Conservation (phyloP, 2,888 invertebrate genomes). For the Brassicogethes aeneus region DNA sequence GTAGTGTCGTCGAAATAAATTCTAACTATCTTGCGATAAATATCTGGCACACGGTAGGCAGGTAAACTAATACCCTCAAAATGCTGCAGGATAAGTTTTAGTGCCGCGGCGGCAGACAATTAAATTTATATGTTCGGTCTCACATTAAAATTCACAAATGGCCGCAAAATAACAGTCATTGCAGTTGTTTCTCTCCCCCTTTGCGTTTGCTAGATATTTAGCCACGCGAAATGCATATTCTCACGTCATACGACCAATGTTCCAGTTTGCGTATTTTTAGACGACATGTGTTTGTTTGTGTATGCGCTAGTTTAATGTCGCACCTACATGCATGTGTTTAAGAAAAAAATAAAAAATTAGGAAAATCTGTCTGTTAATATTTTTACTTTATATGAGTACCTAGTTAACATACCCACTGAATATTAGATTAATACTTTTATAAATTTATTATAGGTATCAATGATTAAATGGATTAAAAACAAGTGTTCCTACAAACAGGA, state of each 20-base stretch:
- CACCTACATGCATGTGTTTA: too few species aligned
- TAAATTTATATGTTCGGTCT: constrained; percentile 17
- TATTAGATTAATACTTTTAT: too few species aligned
- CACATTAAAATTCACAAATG: constrained; percentile 17
- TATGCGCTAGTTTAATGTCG: constrained; percentile 2
- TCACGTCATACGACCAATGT: constrained; percentile 15
- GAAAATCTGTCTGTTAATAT: too few species aligned
- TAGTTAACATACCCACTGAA: too few species aligned
- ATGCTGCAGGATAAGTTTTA: not conserved
- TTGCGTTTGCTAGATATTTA: constrained; percentile 7
- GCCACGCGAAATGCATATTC: constrained; percentile 22
- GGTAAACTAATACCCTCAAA: constrained; percentile 1
- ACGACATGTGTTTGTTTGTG: not conserved
- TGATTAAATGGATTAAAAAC: too few species aligned
- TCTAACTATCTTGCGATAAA: not conserved
- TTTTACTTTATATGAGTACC: too few species aligned
- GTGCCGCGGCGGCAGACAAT: constrained; percentile 11
- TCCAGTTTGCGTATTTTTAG: not conserved
- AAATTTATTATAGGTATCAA: too few species aligned
- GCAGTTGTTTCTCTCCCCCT: constrained; percentile 9
- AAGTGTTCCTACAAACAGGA: too few species aligned
- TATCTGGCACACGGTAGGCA: constrained; percentile 1
- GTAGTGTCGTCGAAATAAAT: not conserved
- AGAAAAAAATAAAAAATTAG: too few species aligned
- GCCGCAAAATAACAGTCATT: constrained; percentile 10